Base-by-base conservation (phyloP, 1,140 invertebrate genomes). In the Drosophila nigrodunni region DNA sequence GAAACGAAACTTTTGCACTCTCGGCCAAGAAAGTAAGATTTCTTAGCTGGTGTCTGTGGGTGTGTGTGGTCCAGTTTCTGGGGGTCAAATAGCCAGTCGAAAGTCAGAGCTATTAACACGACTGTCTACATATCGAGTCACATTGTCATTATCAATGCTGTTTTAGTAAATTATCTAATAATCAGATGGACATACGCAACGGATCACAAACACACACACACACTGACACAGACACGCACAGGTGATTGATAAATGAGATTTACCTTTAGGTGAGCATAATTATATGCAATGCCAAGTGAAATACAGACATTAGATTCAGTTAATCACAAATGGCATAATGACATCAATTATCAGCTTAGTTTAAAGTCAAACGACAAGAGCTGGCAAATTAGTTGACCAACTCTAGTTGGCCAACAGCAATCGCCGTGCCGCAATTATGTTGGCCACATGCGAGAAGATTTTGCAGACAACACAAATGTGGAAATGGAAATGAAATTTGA, bases 311-410 rank as follows among this genome's bases (percentile, higher is more conserved):
- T 57, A 2, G 37, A 44, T 66, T 81, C 54, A 61, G 82, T 78
- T 82, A 81, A 85, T 85, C 82, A 88, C 62, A 81, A 89, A 81
- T 69, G 78, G 74, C 66, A 76, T 89, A 89, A 81, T 90, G 81
- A 79, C 78, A 67, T 70, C 86, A 89, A 90, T 89, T 90, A 86
- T 72, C 47, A 64, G 78, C 78, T 79, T 90, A 89, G 81, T 74
- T 82, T 77, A 82, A 78, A 74, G 80, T 67, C 85, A 75, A 74
- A 49, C 70, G 71, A 21, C 71, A 68, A 35, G 55, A 58, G 30
- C 54, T 64, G 62, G 21, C 71, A 65, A 30, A 65, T 54, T 62
- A 66, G 80, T 50, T 54, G 44, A 47, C 57, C 59, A 62, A 10
- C 57, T 49, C 69, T 50, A 70, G 55, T 61, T 67, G 44, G 55